Base-by-base conservation (phyloP, 2,888 invertebrate genomes). In the Siphlonurus alternatus region DNA sequence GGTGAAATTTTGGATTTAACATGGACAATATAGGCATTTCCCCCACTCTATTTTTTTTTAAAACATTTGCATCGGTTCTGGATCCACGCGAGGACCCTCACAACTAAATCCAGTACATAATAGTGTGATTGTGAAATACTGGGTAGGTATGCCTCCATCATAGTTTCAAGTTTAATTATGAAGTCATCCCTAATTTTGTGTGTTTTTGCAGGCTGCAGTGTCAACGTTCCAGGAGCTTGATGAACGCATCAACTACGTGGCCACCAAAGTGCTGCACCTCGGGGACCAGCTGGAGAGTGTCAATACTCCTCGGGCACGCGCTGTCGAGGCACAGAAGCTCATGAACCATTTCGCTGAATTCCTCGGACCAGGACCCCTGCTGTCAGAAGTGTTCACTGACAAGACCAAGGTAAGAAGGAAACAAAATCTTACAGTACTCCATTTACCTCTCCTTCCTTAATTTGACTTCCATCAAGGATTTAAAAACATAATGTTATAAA, bases 261-360 rank as follows among this genome's bases (percentile, higher is more conserved):
- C 98, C 0, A 95, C 95, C 0, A 93, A 97, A 77, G 98, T 99
- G 0, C 85, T 98, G 61, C 97, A 98, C 76, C 82, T 99, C n/a
- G 99, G 98, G 0, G 98, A 98, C 76, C 98, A 99, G 74, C 79
- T 99, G 59, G 98, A 99, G 71, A 95, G 93, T 68, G 94, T 98
- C 0, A 91, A 97, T 73, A 93, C 91, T 0, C 98, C 98, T 0
- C 78, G 99, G 65, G 89, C 95, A 19, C 80, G 98, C 65, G 94
- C 96, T 0, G 93, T 93, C 0, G 98, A 99, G 72, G 98, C 98
- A 0, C 88, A 95, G 71, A 89, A 91, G 72, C 76, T 99, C 23
- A 87, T 99, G 79, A 88, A 88, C 65, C 88, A 92, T 75, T 90
- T 98, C 75, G 87, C 90, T 1, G 95, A 95, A 73, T 98, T 98